Evolutionary conservation across 2,113 vertebrate species (phyloP).

Genomic region (Antigone vipio): DNA sequence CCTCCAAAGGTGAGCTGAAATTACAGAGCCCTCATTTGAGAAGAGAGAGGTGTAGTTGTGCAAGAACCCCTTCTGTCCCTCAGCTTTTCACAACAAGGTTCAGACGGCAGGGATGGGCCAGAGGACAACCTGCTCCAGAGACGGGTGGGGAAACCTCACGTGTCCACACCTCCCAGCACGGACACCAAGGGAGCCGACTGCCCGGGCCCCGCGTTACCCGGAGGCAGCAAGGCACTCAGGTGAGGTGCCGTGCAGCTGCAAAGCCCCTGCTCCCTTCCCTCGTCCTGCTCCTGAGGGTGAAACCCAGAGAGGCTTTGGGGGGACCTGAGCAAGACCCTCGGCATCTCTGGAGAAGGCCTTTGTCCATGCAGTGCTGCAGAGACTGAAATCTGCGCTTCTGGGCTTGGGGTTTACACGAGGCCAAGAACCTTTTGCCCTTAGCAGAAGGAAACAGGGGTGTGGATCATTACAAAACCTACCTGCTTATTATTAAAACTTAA

Average conservation of each 20-base stretch:
- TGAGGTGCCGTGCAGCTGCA: background rate
- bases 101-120: background rate
- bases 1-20: background rate
- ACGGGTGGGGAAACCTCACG: fast-evolving
- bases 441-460: background rate
- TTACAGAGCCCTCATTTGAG: background rate
- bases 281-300: background rate
- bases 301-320: background rate
- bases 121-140: background rate
- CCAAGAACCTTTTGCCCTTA: background rate
- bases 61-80: background rate
- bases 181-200: background rate
- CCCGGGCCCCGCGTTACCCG: fast-evolving
- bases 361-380: background rate
- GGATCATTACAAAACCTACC: background rate
- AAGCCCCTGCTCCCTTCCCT: background rate
- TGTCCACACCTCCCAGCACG: background rate
- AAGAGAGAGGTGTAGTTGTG: background rate
- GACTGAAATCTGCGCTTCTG: background rate
- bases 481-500: too few species aligned
- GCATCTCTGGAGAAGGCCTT: background rate
- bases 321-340: background rate
- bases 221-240: fast-evolving
- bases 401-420: background rate
- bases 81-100: background rate